These are phyloP conservation scores for Desmodus rotundus DNA, from an alignment of 2,113 vertebrate species.

Conservation along the genomic window DNA sequence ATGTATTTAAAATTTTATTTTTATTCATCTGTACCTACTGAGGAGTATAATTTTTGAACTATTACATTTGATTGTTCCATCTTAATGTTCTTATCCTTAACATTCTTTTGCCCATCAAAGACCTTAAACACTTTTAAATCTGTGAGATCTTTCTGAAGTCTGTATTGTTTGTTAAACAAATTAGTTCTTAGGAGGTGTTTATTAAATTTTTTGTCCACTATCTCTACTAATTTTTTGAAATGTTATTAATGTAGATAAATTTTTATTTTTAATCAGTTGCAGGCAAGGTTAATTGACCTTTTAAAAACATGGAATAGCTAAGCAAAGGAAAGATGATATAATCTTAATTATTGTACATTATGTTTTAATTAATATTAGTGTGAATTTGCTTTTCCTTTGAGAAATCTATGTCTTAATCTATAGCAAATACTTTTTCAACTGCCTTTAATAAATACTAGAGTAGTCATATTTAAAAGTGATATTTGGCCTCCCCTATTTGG, in stretches of 20 bases:
- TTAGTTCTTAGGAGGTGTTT: constrained; percentile 28
- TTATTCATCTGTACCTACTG: not conserved
- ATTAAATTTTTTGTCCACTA: not conserved
- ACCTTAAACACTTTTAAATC: constrained; percentile 74
- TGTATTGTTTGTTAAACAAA: constrained; percentile 61
- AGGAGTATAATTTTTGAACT: not conserved
- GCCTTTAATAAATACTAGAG: not conserved
- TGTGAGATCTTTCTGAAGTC: constrained; percentile 75
- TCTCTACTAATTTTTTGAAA: constrained; percentile 39
- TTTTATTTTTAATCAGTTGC: constrained; percentile 54
- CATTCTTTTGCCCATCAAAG: not conserved
- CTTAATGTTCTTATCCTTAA: not conserved
- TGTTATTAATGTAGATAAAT: not conserved
- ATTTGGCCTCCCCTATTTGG: not conserved
- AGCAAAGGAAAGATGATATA: not conserved
- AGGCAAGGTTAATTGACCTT: not conserved
- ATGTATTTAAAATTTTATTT: not conserved
- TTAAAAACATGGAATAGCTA: constrained; percentile 16
- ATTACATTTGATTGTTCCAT: not conserved
- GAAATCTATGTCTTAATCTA: constrained; percentile 26
- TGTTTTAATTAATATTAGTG: constrained; percentile 30
- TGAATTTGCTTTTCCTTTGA: constrained; percentile 19
- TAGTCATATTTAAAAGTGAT: constrained; percentile 16
- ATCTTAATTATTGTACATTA: not conserved
- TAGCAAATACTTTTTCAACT: not conserved